phyloP scores from a whole-genome alignment of 2,113 vertebrate genomes.

The Dipodomys merriami region DNA sequence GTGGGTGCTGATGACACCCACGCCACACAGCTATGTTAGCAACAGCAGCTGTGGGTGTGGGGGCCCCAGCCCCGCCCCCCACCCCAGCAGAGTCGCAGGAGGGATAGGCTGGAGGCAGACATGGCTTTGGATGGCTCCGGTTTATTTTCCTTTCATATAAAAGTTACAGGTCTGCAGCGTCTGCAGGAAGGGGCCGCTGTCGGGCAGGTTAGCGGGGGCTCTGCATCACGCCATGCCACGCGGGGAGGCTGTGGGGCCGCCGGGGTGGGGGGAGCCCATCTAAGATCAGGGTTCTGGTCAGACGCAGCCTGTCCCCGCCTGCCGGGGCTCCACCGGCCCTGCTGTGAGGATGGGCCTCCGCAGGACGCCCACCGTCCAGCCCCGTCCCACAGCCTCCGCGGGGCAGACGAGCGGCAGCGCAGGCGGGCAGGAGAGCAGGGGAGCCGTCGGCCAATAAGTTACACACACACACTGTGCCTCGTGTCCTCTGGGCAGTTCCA shows the following conservation, averaged over 20 bases:
- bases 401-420: neutral
- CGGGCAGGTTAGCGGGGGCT: slow-evolving; percentile 44
- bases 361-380: neutral
- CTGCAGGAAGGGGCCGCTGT: slow-evolving; percentile 73
- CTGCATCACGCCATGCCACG: slow-evolving; percentile 58
- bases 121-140: slow-evolving; percentile 53
- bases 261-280: neutral
- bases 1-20: rapidly evolving
- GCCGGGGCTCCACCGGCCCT: neutral
- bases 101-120: slow-evolving; percentile 76
- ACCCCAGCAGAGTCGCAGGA: neutral
- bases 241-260: neutral
- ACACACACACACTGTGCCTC: neutral
- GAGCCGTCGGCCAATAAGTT: slow-evolving; percentile 28
- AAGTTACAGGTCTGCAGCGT: slow-evolving; percentile 85
- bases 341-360: neutral
- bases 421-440: neutral
- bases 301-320: neutral
- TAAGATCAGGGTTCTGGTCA: neutral
- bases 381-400: neutral
- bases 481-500: neutral
- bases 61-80: neutral
- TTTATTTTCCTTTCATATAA: slow-evolving; percentile 86
- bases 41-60: neutral
- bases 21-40: rapidly evolving